Base-by-base conservation (phyloP, 2,797 vertebrate species). In the Pelochelys cantorii region DNA sequence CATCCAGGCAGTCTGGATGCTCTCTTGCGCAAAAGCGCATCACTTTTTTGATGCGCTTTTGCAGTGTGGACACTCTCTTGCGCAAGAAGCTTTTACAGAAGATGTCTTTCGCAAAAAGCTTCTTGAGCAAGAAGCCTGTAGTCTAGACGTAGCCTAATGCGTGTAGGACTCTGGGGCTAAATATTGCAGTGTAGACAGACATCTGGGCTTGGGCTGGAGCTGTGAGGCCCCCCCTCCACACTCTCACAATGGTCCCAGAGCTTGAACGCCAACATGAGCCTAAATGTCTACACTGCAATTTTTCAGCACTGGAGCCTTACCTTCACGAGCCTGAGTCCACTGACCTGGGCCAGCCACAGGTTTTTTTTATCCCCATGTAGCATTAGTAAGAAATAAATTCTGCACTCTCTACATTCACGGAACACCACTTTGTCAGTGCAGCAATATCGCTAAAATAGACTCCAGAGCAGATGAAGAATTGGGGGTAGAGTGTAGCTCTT, bases 381-480 rank as follows among this genome's bases (percentile, higher is more conserved):
- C 17, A 20, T 71, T 22, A 71, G 65, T 52, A 81, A 74, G 3
- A 31, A 56, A 1, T 29, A 88, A 57, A 3, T 78, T 79, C 78
- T 90, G 37, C 78, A 48, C 53, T 92, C 77, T 71, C 12, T 77
- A 5, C 5, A 52, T 87, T 74, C 52, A 75, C 7, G 37, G 29
- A 17, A 56, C 1, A 22, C 77, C 31, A 54, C 14, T 37, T 37
- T 89, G 91, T 20, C 83, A 86, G 56, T 2, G 27, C 2, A 5
- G 27, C 80, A 48, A 4, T 12, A 59, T 54, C 79, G 9, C 42
- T 75, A 77, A 53, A 86, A 13, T 60, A 89, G 90, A 89, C 53
- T 83, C 48, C 31, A 93, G 91, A 82, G 23, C 86, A n/a, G 93
- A 42, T 29, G 29, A 60, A 84, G 93, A 91, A 81, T 65, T 27